phyloP scores from a whole-genome alignment of 2,113 vertebrate genomes.

The Rhodinocichla rosea region DNA sequence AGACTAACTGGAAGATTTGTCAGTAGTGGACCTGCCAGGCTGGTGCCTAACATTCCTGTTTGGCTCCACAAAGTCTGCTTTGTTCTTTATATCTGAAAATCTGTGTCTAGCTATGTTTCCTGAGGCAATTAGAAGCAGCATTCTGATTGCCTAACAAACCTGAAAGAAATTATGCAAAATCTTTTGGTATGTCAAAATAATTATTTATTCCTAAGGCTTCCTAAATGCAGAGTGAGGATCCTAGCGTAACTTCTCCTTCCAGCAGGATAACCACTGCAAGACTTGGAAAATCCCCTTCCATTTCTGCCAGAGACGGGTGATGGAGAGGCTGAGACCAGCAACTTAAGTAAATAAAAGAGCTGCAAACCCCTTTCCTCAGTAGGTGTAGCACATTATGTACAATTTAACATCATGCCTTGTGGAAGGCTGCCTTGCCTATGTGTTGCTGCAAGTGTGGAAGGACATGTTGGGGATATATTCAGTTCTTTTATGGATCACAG shows the following conservation, averaged over 20 bases:
- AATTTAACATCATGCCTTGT: not conserved
- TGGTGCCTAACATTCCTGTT: not conserved
- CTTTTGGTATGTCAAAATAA: not conserved
- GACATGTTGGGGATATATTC: rapidly evolving
- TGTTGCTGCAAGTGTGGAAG: not conserved
- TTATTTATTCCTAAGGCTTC: not conserved
- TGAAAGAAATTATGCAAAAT: not conserved
- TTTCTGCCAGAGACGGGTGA: not conserved
- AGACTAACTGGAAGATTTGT: not conserved
- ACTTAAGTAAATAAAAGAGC: not conserved
- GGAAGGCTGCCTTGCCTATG: not conserved
- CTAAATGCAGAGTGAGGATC: not conserved
- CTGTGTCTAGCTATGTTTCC: not conserved
- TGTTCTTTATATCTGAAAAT: not conserved
- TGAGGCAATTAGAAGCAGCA: not conserved
- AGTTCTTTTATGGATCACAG: not conserved
- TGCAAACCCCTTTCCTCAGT: not conserved
- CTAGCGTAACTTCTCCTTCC: not conserved
- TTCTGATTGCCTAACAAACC: not conserved
- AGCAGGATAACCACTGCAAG: not conserved
- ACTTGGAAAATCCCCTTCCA: not conserved
- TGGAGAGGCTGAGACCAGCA: not conserved
- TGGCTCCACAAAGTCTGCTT: not conserved
- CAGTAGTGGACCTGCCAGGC: not conserved
- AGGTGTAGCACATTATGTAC: not conserved